Base-by-base conservation (phyloP, 2,113 vertebrate genomes). In the Cyanistes caeruleus region DNA sequence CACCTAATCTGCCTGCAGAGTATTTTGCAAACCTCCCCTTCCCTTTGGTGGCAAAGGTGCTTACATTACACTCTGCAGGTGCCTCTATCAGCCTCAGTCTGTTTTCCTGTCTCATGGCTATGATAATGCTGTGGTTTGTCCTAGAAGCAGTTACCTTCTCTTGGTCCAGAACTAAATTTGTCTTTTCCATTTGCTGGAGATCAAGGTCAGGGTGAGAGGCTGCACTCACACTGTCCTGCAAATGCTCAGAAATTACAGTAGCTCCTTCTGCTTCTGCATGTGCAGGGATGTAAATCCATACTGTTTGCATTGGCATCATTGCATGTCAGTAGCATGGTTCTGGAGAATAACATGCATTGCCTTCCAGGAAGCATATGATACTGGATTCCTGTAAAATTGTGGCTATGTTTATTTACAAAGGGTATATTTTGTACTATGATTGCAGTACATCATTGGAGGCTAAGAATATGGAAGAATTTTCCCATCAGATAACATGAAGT, bases 371-470 rank as follows among this genome's bases (percentile, higher is more conserved):
- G 55, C n/a, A 27, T 41, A 59, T 25, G 35, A 74, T 85, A 82
- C 78, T 82, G 31, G 13, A 5, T n/a, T 84, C 6, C 55, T 90
- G 31, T 84, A 77, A 58, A 85, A 85, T 24, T 63, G 28, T 87
- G 43, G 55, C 62, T 91, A 1, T 84, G 74, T 91, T 95, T 94
- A 84, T 90, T 96, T 91, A 89, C 77, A 82, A 76, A 84, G 65
- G n/a, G 30, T 84, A 3, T 92, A 55, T 92, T 91, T 73, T 70
- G 18, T 82, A 59, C 43, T 82, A 7, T 89, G 93, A 92, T 73
- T 94, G 76, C 43, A 90, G 30, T n/a, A 69, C 39, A 5, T 43
- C 37, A 53, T 44, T 43, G 35, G 51, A 48, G 18, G 13, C 20
- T 74, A 85, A 67, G 51, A 87, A 74, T 80, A 59, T 56, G 44